These are phyloP conservation scores for Drosophila borealis DNA, from an alignment of 2,888 invertebrate species.

Conservation along the genomic window DNA sequence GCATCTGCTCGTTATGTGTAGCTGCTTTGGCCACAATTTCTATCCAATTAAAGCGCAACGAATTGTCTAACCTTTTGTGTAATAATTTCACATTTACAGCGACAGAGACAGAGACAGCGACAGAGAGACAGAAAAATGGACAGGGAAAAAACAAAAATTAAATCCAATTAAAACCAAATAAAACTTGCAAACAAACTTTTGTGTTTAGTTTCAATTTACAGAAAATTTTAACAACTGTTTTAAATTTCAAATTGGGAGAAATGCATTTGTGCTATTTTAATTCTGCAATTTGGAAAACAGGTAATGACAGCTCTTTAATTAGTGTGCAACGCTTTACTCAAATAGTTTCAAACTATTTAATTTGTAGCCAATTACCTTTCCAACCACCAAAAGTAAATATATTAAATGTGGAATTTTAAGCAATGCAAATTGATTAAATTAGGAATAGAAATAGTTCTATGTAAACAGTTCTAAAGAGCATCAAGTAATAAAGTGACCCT, in stretches of 20 bases:
- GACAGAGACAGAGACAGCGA: background rate
- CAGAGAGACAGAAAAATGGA: background rate
- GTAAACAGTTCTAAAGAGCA: no score
- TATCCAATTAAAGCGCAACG: constrained; percentile 71
- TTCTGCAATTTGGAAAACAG: constrained; percentile 4
- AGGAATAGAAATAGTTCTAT: no score
- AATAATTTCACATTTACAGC: constrained; percentile 20
- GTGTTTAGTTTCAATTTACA: constrained; percentile 37
- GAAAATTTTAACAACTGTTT: constrained; percentile 34
- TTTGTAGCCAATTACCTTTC: background rate
- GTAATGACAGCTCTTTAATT: constrained; percentile 39
- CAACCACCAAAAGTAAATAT: background rate
- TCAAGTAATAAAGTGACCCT: no score
- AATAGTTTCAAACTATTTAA: constrained; percentile 1
- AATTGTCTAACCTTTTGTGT: constrained; percentile 50
- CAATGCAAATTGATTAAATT: background rate
- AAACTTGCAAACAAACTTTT: constrained; percentile 33
- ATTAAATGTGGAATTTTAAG: background rate
- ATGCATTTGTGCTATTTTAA: constrained; percentile 21
- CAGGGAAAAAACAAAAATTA: constrained; percentile 14
- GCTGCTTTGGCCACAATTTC: constrained; percentile 49
- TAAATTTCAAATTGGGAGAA: constrained; percentile 22
- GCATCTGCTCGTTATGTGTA: constrained; percentile 27
- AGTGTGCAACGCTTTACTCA: constrained; percentile 2
- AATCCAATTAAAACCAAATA: constrained; percentile 51